Percentiles rank a stretch among this genome's conserved stretches.
Conservation (phyloP, 2,113 vertebrate genomes). For the Zingel zingel region DNA sequence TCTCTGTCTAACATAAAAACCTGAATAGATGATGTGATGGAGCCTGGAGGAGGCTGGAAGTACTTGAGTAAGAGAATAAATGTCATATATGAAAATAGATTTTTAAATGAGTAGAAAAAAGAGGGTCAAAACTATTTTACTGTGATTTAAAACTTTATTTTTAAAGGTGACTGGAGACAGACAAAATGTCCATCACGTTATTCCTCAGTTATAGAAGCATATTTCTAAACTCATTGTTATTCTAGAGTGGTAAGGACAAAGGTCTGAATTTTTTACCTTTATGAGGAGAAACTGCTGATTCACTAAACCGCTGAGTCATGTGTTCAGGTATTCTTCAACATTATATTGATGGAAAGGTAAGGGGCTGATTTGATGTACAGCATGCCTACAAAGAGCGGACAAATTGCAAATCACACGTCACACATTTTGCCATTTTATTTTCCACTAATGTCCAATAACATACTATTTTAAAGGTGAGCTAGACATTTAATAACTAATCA, state of each 20-base stretch:
- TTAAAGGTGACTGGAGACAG: slow-evolving; percentile 15
- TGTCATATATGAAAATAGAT: slow-evolving; percentile 22
- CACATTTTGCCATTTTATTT: slow-evolving; percentile 13
- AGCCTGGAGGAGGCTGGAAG: slow-evolving; percentile 42
- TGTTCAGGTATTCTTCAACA: slow-evolving; percentile 34
- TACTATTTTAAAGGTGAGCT: neutral
- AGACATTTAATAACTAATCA: slow-evolving; percentile 10
- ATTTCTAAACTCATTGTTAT: slow-evolving; percentile 39
- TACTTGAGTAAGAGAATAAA: slow-evolving; percentile 23
- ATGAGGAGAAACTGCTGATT: slow-evolving; percentile 32
- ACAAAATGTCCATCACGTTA: slow-evolving; percentile 11
- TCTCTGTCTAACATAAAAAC: slow-evolving; percentile 39
- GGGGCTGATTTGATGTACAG: slow-evolving; percentile 26
- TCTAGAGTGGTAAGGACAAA: slow-evolving; percentile 27
- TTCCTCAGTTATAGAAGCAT: neutral
- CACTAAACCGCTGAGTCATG: slow-evolving; percentile 49
- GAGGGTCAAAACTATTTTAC: neutral
- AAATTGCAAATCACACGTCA: neutral
- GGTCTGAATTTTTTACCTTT: slow-evolving; percentile 24
- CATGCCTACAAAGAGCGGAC: slow-evolving; percentile 11
- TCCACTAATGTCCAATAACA: slow-evolving; percentile 4
- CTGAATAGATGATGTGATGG: slow-evolving; percentile 28
- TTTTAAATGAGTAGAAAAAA: slow-evolving; percentile 27
- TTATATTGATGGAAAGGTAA: slow-evolving; percentile 5
- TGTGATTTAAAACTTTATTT: slow-evolving; percentile 15